Evolutionary conservation across 2,888 invertebrate species (phyloP).

Genomic region (Eueremaeus valkanovi): DNA sequence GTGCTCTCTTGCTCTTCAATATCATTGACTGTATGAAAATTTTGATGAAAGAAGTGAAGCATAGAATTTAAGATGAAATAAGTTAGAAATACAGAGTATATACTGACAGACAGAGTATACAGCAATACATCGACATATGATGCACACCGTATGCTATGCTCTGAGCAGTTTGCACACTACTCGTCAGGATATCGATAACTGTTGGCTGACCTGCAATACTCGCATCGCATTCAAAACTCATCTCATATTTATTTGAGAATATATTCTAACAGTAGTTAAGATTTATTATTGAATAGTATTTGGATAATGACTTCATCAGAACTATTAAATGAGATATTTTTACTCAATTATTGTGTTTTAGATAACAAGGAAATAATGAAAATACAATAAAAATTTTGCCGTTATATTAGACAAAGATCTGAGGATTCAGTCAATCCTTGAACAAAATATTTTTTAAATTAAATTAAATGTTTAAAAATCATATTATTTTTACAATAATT

Average conservation of each 20-base stretch:
- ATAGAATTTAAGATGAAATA: conserved; percentile 1
- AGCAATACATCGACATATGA: background rate
- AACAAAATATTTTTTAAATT: too few species aligned
- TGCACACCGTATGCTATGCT: background rate
- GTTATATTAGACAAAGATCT: too few species aligned
- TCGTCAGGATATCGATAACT: background rate
- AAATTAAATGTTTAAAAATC: too few species aligned
- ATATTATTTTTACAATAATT: too few species aligned
- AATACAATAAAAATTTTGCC: too few species aligned
- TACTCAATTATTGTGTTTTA: too few species aligned
- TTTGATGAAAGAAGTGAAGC: background rate
- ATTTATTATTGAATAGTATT: background rate
- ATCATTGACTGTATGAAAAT: background rate
- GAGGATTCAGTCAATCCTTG: too few species aligned
- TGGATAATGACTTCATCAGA: too few species aligned
- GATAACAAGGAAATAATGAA: too few species aligned
- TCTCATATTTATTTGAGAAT: background rate
- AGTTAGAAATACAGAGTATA: background rate
- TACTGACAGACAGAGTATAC: too few species aligned
- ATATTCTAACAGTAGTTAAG: background rate
- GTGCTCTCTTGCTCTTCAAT: background rate
- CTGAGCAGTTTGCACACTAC: too few species aligned
- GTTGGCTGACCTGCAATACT: background rate
- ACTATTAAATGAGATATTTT: too few species aligned
- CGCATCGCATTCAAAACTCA: background rate